Percentiles rank a stretch among this genome's conserved stretches.
Evolutionary conservation across 2,888 invertebrate genomes (phyloP).

Genomic region (Argyresthia goedartella): DNA sequence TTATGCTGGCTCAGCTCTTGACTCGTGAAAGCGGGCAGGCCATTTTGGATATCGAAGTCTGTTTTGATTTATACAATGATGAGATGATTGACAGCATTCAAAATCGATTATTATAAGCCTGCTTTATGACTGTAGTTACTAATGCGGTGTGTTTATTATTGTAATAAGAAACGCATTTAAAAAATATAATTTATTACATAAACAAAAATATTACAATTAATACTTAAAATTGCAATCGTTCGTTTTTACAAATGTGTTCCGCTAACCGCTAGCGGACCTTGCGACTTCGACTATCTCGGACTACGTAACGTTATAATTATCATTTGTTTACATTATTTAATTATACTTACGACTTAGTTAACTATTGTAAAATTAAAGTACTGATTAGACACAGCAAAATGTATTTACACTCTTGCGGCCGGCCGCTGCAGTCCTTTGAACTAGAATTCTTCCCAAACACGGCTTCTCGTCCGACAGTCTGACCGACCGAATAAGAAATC

Average conservation of each 20-base stretch:
- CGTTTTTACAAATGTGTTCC: conserved; percentile 39
- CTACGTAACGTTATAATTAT: conserved; percentile 16
- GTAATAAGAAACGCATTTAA: conserved; percentile 22
- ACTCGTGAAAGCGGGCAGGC: no score
- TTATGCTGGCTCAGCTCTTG: no score
- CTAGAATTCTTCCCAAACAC: conserved; percentile 13
- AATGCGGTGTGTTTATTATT: background rate
- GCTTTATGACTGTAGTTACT: background rate
- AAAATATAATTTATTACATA: conserved; percentile 68
- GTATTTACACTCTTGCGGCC: conserved; percentile 44
- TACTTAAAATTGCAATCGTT: conserved; percentile 34
- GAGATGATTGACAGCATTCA: background rate
- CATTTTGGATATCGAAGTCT: no score
- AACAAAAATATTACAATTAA: conserved; percentile 50
- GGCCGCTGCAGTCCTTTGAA: conserved; percentile 29
- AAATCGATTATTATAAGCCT: background rate
- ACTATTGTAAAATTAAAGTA: conserved; percentile 49
- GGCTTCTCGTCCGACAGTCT: conserved; percentile 26
- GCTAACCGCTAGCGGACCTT: conserved; percentile 15
- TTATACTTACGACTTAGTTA: conserved; percentile 41
- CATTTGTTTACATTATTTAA: conserved; percentile 19
- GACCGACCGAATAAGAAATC: background rate
- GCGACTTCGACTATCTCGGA: conserved; percentile 36
- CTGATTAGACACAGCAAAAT: conserved; percentile 51
- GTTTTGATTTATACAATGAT: no score